A percentile compares a stretch with the other conserved stretches of the same genome.
Conservation (phyloP, 1,140 invertebrate genomes). For the Drosophila virilis region DNA sequence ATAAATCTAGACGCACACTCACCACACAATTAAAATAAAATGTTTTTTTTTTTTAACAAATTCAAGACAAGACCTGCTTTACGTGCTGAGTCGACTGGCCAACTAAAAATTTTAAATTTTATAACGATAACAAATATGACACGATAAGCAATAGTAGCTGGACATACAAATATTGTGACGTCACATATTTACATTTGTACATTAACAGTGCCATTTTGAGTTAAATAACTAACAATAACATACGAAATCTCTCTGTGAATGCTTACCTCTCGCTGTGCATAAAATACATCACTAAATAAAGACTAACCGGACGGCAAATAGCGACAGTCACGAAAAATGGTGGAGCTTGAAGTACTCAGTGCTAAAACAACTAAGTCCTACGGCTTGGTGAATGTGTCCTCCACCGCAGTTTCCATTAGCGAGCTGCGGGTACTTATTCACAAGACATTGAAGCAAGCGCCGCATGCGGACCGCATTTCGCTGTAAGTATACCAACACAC, state of each 20-base stretch:
- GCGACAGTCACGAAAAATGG: slow-evolving; percentile 38
- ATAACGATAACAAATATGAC: neutral
- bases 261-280: neutral
- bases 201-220: slow-evolving; percentile 33
- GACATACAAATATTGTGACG: neutral
- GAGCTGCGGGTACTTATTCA: slow-evolving; percentile 92
- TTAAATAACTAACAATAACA: neutral
- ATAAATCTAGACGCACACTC: slow-evolving; percentile 25
- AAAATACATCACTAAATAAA: slow-evolving; percentile 27
- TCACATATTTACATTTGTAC: neutral
- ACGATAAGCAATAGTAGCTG: neutral
- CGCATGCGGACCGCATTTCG: slow-evolving; percentile 92
- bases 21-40: slow-evolving; percentile 40
- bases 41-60: slow-evolving; percentile 32
- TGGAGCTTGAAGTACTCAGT: slow-evolving; percentile 87
- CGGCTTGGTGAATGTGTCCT: slow-evolving; percentile 85
- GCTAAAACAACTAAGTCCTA: slow-evolving; percentile 86
- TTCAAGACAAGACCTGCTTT: slow-evolving; percentile 52
- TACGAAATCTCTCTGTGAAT: neutral
- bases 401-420: slow-evolving; percentile 87
- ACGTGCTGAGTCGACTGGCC: slow-evolving; percentile 51
- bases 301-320: slow-evolving; percentile 21
- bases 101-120: slow-evolving; percentile 1
- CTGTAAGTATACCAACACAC: slow-evolving; percentile 83
- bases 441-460: slow-evolving; percentile 87